phyloP scores from a whole-genome alignment of 2,888 invertebrate genomes.

The Polyommatus icarus region DNA sequence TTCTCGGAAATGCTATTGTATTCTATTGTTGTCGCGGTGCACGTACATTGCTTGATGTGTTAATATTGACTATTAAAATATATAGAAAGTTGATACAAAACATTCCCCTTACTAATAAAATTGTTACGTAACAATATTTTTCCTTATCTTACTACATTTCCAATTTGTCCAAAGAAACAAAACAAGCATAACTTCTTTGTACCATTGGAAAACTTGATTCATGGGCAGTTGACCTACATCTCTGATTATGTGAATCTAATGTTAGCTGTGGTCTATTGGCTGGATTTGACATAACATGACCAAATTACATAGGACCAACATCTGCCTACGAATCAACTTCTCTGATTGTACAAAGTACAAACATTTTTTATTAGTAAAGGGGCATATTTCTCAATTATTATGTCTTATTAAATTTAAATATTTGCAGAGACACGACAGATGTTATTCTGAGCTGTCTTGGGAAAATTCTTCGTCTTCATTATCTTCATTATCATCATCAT shows the following conservation, averaged over 20 bases:
- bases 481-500: conserved; percentile 3
- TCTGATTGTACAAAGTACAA: neutral
- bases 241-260: no score
- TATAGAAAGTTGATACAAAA: neutral
- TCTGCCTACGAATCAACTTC: no score
- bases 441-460: conserved; percentile 10
- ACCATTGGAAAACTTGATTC: no score
- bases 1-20: no score
- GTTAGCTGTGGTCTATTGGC: no score
- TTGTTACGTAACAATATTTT: neutral
- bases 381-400: neutral
- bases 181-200: neutral
- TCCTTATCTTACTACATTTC: neutral
- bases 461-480: conserved; percentile 13
- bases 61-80: no score
- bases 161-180: neutral
- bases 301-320: no score
- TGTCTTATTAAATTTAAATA: neutral
- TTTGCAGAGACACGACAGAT: neutral
- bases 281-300: no score
- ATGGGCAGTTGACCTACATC: no score
- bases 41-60: no score
- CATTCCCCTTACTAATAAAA: neutral
- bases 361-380: neutral
- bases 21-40: no score